A percentile compares a stretch with the other conserved stretches of the same genome.
Conservation (phyloP, 2,888 invertebrate genomes). For the Zaprionus lineosus region DNA sequence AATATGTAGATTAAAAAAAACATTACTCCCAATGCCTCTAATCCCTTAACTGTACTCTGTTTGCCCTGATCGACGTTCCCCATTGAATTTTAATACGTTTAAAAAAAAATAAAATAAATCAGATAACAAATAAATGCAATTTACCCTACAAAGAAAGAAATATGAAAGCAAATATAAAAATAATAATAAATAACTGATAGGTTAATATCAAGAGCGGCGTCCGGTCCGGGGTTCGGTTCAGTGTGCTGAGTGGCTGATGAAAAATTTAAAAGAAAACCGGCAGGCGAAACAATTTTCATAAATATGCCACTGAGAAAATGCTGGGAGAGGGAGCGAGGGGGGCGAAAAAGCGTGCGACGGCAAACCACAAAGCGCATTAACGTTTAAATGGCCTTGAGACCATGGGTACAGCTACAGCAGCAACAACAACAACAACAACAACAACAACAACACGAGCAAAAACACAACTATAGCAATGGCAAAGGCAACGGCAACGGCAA, state of each 20-base stretch:
- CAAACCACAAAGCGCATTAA: slow-evolving; percentile 69
- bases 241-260: slow-evolving; percentile 55
- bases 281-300: slow-evolving; percentile 60
- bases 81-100: too few species aligned
- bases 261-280: slow-evolving; percentile 56
- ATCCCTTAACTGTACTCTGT: too few species aligned
- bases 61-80: too few species aligned
- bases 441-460: slow-evolving; percentile 22
- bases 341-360: slow-evolving; percentile 7
- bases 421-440: slow-evolving; percentile 10
- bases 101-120: slow-evolving; percentile 2
- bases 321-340: not conserved
- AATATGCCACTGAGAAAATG: slow-evolving; percentile 48
- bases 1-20: too few species aligned
- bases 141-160: slow-evolving; percentile 8
- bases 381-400: slow-evolving; percentile 66
- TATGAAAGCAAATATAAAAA: slow-evolving; percentile 21
- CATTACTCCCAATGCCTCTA: too few species aligned
- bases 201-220: slow-evolving; percentile 11
- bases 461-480: too few species aligned
- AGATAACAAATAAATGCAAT: slow-evolving; percentile 53
- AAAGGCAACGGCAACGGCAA: slow-evolving; percentile 5
- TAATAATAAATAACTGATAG: slow-evolving; percentile 38
- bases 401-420: too few species aligned
- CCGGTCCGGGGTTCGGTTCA: not conserved